Conservation (phyloP, 2,888 invertebrate genomes). For the Nasonovia ribisnigri region DNA sequence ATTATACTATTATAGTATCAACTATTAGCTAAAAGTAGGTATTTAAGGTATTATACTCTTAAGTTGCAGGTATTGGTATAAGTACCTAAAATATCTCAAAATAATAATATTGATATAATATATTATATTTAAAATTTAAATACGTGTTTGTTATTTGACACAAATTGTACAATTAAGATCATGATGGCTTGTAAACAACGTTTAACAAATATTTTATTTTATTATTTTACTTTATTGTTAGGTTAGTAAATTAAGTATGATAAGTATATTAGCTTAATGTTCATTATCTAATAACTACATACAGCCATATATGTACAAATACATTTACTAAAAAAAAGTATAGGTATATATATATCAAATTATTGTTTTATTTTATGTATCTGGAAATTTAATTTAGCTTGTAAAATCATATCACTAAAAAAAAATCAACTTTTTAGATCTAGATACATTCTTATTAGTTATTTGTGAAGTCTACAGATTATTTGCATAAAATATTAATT, state of each 20-base stretch:
- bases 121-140: not conserved
- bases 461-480: not conserved
- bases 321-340: not conserved
- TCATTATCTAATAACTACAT: not conserved
- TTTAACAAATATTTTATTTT: not conserved
- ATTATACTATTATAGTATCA: not conserved
- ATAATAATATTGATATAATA: not conserved
- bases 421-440: not conserved
- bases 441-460: not conserved
- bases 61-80: not conserved
- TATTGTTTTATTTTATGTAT: not conserved
- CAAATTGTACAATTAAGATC: not conserved
- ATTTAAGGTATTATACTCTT: not conserved
- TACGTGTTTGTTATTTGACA: not conserved
- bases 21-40: not conserved
- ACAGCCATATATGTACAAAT: too few species aligned
- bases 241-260: not conserved
- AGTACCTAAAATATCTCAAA: not conserved
- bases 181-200: not conserved
- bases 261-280: not conserved
- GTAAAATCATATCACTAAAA: not conserved
- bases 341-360: too few species aligned
- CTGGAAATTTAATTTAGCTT: not conserved
- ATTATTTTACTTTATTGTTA: not conserved
- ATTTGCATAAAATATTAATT: not conserved